These are phyloP conservation scores for Lasius platythorax DNA, from an alignment of 2,888 invertebrate genomes.

Conservation along the genomic window DNA sequence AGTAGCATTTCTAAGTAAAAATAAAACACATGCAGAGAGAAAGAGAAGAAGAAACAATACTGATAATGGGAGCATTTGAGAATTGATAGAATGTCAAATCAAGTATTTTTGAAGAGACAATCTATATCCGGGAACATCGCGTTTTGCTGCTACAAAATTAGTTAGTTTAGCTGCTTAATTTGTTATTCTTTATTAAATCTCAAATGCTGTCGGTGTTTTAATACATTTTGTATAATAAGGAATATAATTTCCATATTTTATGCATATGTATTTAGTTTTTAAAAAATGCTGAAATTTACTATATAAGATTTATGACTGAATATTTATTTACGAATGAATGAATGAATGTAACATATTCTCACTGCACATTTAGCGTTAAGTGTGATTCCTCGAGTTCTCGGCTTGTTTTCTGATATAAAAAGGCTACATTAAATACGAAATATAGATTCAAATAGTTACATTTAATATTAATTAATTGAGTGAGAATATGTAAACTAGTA, in stretches of 20 bases:
- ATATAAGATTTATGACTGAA: neutral
- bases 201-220: neutral
- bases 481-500: neutral
- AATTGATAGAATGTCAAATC: neutral
- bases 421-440: neutral
- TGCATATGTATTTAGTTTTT: neutral
- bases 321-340: neutral
- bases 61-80: neutral
- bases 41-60: neutral
- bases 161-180: neutral
- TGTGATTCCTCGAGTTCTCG: neutral
- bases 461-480: constrained; percentile 6
- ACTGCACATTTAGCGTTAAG: neutral
- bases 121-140: neutral
- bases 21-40: neutral
- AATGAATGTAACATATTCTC: neutral
- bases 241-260: constrained; percentile 26
- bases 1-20: neutral
- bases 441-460: neutral
- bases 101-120: neutral
- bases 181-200: neutral
- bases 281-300: neutral
- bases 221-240: constrained; percentile 1
- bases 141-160: neutral
- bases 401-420: neutral